Percentiles rank a stretch among this genome's conserved stretches.
Conservation (phyloP, 2,113 vertebrate species). For the Oxyruncus cristatus region DNA sequence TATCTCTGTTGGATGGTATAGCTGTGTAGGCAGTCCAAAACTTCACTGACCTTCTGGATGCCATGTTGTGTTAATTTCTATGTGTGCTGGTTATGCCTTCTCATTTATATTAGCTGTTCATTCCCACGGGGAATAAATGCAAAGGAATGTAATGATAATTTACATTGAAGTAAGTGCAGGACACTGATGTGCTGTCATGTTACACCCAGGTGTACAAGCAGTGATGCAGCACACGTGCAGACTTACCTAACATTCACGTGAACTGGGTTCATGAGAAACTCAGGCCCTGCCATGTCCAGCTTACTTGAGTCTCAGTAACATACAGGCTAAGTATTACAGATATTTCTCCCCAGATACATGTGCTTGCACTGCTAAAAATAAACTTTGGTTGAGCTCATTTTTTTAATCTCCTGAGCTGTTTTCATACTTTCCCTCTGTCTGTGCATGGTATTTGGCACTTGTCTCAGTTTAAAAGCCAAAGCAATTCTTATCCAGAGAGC, state of each 20-base stretch:
- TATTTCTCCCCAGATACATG: neutral
- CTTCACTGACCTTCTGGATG: neutral
- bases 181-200: neutral
- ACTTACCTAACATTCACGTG: neutral
- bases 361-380: neutral
- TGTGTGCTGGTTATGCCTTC: neutral
- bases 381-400: neutral
- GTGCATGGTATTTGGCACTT: neutral
- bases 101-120: neutral
- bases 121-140: neutral
- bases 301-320: neutral
- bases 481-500: neutral
- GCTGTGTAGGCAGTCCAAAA: neutral
- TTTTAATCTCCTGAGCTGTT: constrained; percentile 4
- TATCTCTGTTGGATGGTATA: neutral
- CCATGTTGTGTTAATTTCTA: neutral
- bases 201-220: neutral
- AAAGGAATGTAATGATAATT: neutral
- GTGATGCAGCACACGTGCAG: neutral
- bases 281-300: neutral
- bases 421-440: neutral
- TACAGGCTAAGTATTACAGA: neutral
- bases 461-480: constrained; percentile 11
- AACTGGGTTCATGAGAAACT: neutral
- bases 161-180: neutral